Evolutionary conservation across 2,797 vertebrate species (phyloP).

Genomic region (Salmo trutta): DNA sequence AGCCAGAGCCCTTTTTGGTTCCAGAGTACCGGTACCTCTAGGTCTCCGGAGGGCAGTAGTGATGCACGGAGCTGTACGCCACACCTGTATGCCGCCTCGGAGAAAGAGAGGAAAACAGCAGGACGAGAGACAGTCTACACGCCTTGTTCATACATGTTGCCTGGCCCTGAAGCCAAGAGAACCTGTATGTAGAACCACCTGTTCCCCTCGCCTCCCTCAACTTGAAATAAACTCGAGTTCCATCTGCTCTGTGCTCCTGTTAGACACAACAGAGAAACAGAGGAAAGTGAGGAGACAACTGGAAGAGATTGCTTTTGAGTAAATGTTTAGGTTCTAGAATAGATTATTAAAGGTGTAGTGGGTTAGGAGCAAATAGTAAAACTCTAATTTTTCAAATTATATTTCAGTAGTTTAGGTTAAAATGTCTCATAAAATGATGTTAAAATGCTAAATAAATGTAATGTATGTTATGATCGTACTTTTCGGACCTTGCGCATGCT

Average conservation of each 20-base stretch:
- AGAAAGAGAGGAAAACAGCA: constrained; percentile 27
- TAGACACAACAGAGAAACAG: neutral
- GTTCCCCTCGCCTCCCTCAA: constrained; percentile 10
- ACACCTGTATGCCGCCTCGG: neutral
- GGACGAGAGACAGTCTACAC: constrained; percentile 60
- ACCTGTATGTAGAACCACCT: constrained; percentile 41
- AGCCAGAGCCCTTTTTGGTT: neutral
- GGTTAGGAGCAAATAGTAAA: too few species aligned
- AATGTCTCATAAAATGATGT: too few species aligned
- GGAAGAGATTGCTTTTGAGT: too few species aligned
- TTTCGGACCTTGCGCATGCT: too few species aligned
- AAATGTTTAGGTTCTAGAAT: too few species aligned
- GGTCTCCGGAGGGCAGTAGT: neutral
- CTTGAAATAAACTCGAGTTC: too few species aligned
- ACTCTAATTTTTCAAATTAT: too few species aligned
- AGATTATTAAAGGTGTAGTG: too few species aligned
- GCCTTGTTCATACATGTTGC: constrained; percentile 45
- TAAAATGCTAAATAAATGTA: neutral
- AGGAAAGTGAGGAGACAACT: too few species aligned
- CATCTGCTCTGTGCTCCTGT: neutral
- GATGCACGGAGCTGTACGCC: neutral
- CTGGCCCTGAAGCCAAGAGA: constrained; percentile 66
- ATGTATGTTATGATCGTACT: too few species aligned
- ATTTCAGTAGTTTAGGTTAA: too few species aligned
- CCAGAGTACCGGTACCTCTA: neutral